Conservation (phyloP, 2,888 invertebrate species). For the Cristatella mucedo region DNA sequence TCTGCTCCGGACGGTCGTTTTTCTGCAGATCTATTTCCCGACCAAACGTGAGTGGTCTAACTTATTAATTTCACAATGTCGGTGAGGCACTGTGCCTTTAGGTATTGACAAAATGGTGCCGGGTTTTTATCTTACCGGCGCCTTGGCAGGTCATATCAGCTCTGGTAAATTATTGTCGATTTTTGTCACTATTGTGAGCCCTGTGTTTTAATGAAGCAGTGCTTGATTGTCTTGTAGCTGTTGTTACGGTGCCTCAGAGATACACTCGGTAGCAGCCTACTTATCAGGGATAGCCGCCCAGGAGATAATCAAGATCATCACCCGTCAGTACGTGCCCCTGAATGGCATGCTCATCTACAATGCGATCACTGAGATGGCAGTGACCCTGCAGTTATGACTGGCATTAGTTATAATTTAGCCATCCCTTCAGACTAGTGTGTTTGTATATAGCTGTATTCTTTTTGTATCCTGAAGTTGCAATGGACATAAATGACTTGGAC, state of each 20-base stretch:
- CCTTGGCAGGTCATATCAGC: too few species aligned
- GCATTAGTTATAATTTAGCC: too few species aligned
- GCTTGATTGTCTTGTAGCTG: slow-evolving; percentile 20
- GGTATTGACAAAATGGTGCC: too few species aligned
- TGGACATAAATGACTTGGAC: too few species aligned
- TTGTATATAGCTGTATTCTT: too few species aligned
- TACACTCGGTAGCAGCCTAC: slow-evolving; percentile 83
- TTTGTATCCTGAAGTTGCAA: too few species aligned
- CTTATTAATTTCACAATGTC: slow-evolving; percentile 9
- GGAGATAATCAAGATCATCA: slow-evolving; percentile 84
- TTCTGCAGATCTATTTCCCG: not conserved
- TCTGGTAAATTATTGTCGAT: not conserved
- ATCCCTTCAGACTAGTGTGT: too few species aligned
- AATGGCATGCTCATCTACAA: slow-evolving; percentile 90
- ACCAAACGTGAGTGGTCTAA: not conserved
- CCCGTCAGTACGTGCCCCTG: slow-evolving; percentile 85
- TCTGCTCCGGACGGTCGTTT: too few species aligned
- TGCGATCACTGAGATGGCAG: slow-evolving; percentile 64
- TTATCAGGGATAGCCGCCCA: slow-evolving; percentile 85
- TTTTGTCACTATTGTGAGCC: too few species aligned
- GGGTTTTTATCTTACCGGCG: too few species aligned
- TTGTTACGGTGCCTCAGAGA: slow-evolving; percentile 79
- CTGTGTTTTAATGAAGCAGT: not conserved
- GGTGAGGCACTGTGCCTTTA: too few species aligned
- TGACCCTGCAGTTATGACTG: slow-evolving; percentile 24